phyloP scores from a whole-genome alignment of 2,797 vertebrate genomes.

The Chrosomus eos region DNA sequence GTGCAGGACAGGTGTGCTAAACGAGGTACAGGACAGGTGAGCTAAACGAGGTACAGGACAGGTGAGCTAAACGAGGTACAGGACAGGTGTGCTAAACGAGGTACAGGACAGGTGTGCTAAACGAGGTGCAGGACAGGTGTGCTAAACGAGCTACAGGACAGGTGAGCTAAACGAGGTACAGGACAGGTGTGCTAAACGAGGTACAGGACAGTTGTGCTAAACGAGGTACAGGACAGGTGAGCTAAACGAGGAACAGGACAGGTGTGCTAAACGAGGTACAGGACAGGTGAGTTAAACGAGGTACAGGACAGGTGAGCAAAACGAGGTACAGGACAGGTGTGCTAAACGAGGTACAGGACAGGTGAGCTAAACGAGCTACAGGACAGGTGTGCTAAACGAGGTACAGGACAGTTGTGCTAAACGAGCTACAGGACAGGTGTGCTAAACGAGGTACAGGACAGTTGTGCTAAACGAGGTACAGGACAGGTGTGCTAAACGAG shows the following conservation, averaged over 20 bases:
- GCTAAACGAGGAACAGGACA: not conserved
- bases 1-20: not conserved
- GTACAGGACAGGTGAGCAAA: not conserved
- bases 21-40: not conserved
- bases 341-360: not conserved
- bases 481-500: not conserved
- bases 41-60: too few relatives aligned
- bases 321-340: not conserved
- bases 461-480: too few relatives aligned
- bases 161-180: too few relatives aligned
- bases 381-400: not conserved
- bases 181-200: not conserved
- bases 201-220: not conserved
- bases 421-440: not conserved
- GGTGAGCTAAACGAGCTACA: not conserved
- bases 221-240: not conserved
- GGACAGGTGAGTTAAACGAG: not conserved
- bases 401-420: not conserved
- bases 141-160: too few relatives aligned
- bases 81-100: not conserved
- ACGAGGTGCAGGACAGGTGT: not conserved
- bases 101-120: not conserved
- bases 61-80: too few relatives aligned
- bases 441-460: too few relatives aligned
- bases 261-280: not conserved